Evolutionary conservation across 2,888 invertebrate genomes (phyloP), one percentile per base, ranked within the genome.

Genomic region (Polia nebulosa): DNA sequence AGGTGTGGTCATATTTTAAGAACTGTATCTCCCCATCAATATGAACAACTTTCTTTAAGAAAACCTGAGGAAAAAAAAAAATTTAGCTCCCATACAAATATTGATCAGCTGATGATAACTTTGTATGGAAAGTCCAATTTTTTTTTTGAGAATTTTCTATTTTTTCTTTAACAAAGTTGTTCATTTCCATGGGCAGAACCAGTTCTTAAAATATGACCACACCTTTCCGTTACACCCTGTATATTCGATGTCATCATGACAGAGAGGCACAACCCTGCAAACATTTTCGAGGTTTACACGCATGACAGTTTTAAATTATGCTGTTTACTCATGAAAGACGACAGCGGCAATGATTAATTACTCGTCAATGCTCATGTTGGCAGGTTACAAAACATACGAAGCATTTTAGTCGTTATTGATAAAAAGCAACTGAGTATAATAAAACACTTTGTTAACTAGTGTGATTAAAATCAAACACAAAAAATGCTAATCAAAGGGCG

Each of bases 391-490:
- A 55, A 66, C 22, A 51, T 29, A 27, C 20, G 25, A 57, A 45
- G 20, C 6, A 36, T 65, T 75, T 72, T 25, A 47, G 41, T 60
- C 65, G 41, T 61, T 74, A 74, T 55, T 45, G 67, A 74, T 78
- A 65, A 72, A 72, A 72, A 68, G 34, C 11, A 34, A 63, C 29
- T 27, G 58, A 51, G 57, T 60, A 76, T 69, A 69, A 80, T 87
- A 88, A 86, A 87, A 86, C 83, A 85, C 86, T 87, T 86, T 81
- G 84, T 84, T 85, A 87, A 85, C 78, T 76, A 81, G 83, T 81
- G 78, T 86, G 89, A 90, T 92, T 90, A 92, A 90, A 92, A 92
- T 91, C 91, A 89, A 86, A 88, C 85, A 87, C 86, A 92, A 91
- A 92, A 92, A 92, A 91, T 89, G 90, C 79, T 91, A 89, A 90